These are phyloP conservation scores for Pelodiscus sinensis DNA, from an alignment of 2,113 vertebrate genomes.

Conservation along the genomic window DNA sequence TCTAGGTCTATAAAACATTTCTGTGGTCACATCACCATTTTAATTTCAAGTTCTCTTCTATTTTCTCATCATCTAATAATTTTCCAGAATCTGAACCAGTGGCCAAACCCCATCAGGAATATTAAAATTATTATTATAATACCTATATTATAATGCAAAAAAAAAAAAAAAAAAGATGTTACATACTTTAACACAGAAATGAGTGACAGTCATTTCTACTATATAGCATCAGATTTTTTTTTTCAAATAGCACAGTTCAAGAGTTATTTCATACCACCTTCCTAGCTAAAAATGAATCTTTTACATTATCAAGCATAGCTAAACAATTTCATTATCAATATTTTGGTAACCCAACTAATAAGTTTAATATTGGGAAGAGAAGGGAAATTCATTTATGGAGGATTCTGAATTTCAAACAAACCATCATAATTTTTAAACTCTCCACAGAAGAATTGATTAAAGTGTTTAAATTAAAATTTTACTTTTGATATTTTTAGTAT, in stretches of 20 bases:
- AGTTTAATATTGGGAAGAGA: background rate
- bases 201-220: background rate
- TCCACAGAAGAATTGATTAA: background rate
- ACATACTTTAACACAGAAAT: background rate
- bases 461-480: background rate
- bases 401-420: background rate
- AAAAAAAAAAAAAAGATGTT: no score
- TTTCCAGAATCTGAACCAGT: no score
- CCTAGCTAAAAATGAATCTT: background rate
- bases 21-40: conserved; percentile 10
- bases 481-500: background rate
- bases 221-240: background rate
- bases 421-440: background rate
- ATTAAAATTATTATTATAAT: background rate
- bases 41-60: conserved; percentile 21
- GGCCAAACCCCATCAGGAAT: background rate
- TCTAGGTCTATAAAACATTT: conserved; percentile 38
- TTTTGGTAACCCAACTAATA: background rate
- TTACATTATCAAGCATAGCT: background rate
- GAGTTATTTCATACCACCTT: background rate
- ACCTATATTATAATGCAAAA: background rate
- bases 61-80: conserved; percentile 16
- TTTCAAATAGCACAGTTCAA: background rate
- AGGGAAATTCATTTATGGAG: background rate
- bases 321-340: background rate